Evolutionary conservation across 2,797 vertebrate genomes (phyloP).

Genomic region (Ctenopoma multispine): DNA sequence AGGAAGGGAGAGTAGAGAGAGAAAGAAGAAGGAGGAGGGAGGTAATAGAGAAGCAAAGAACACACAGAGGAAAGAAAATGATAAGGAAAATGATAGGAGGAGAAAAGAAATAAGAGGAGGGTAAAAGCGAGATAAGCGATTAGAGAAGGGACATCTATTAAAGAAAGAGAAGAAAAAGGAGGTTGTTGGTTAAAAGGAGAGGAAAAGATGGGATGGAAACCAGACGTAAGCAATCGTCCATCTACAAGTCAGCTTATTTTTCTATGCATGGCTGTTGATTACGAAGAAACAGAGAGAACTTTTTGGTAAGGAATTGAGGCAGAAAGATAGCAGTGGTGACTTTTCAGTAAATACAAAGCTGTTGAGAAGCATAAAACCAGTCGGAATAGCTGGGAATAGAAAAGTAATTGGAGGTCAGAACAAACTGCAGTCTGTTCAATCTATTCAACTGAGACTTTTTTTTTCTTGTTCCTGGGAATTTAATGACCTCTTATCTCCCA

Average conservation of each 20-base stretch:
- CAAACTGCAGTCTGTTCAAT: slow-evolving; percentile 16
- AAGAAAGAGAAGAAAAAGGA: slow-evolving; percentile 12
- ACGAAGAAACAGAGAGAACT: slow-evolving; percentile 45
- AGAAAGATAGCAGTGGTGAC: slow-evolving; percentile 29
- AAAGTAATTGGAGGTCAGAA: slow-evolving; percentile 18
- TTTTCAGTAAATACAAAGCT: slow-evolving; percentile 41
- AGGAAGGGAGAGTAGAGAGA: slow-evolving; percentile 58
- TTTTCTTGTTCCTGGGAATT: slow-evolving; percentile 12
- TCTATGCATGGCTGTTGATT: slow-evolving; percentile 47
- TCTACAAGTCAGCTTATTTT: slow-evolving; percentile 71
- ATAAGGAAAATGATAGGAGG: slow-evolving; percentile 67
- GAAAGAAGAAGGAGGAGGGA: slow-evolving; percentile 25
- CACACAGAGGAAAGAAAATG: slow-evolving; percentile 62
- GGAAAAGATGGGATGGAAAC: slow-evolving; percentile 40
- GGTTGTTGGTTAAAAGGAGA: slow-evolving; percentile 15
- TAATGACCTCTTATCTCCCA: slow-evolving; percentile 29
- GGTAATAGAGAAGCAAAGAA: slow-evolving; percentile 72
- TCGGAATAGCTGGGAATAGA: slow-evolving; percentile 15
- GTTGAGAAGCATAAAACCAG: slow-evolving; percentile 40
- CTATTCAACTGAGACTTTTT: slow-evolving; percentile 16
- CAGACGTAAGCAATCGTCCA: slow-evolving; percentile 50
- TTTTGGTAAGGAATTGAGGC: slow-evolving; percentile 35
- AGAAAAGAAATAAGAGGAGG: slow-evolving; percentile 52
- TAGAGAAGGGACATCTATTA: slow-evolving; percentile 27
- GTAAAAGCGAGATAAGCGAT: slow-evolving; percentile 44